Percentiles rank a stretch among this genome's conserved stretches.
Evolutionary conservation across 2,888 invertebrate genomes (phyloP).

Genomic region (Drosophila anomelani): DNA sequence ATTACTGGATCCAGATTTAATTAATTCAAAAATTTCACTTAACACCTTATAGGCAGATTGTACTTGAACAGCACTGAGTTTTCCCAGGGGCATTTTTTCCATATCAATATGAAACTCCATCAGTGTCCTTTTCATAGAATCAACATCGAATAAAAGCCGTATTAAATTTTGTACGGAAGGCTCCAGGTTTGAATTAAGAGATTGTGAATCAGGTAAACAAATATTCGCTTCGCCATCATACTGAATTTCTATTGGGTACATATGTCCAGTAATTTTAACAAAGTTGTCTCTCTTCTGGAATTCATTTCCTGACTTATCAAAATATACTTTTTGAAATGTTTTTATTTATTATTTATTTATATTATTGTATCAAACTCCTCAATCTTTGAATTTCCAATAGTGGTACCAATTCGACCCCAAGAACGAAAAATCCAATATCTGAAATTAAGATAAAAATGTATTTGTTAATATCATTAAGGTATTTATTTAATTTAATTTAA

Average conservation of each 20-base stretch:
- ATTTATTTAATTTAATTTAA: no score
- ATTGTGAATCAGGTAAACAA: conserved; percentile 49
- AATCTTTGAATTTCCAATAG: conserved; percentile 91
- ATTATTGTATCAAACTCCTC: conserved; percentile 85
- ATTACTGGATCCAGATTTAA: no score
- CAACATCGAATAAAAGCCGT: no score
- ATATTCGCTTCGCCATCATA: conserved; percentile 87
- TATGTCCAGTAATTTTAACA: conserved; percentile 88
- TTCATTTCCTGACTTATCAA: conserved; percentile 93
- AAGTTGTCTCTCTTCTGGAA: conserved; percentile 90
- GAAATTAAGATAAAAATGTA: not conserved
- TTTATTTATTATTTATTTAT: no score
- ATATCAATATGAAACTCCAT: no score
- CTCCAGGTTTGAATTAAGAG: no score
- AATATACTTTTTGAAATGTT: conserved; percentile 88
- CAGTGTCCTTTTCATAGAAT: no score
- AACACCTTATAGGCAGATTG: no score
- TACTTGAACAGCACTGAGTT: no score
- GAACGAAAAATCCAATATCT: conserved; percentile 93
- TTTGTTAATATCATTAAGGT: not conserved
- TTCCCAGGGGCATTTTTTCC: no score
- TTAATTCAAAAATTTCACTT: no score
- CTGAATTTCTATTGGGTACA: conserved; percentile 93
- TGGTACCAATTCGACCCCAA: conserved; percentile 99
- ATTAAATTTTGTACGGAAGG: no score